These are phyloP conservation scores for Acleris cristana DNA, from an alignment of 2,888 invertebrate species.

Conservation along the genomic window DNA sequence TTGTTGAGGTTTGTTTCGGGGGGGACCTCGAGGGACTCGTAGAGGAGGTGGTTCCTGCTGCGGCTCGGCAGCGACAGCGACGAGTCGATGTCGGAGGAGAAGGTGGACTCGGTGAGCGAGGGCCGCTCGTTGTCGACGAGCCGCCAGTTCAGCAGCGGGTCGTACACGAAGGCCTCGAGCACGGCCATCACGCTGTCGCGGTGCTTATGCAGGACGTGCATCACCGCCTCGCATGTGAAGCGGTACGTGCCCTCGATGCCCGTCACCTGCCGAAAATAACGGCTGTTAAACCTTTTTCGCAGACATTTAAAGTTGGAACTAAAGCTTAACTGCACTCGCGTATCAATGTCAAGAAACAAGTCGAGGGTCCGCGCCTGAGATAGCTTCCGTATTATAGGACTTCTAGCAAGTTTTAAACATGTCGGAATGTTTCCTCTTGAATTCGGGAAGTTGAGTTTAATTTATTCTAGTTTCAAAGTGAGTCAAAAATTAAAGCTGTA, in stretches of 20 bases:
- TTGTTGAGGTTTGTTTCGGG: conserved; percentile 94
- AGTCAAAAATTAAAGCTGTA: too few species aligned
- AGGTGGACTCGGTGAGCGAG: conserved; percentile 70
- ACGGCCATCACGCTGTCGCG: conserved; percentile 99
- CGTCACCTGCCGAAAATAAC: conserved; percentile 85
- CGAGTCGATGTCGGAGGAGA: conserved; percentile 72
- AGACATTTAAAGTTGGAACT: too few species aligned
- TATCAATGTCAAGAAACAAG: too few species aligned
- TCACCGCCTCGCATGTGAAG: conserved; percentile 97
- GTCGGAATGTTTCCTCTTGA: too few species aligned
- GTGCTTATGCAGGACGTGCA: conserved; percentile 95
- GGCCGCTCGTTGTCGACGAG: conserved; percentile 80
- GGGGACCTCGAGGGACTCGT: conserved; percentile 75
- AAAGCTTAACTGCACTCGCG: too few species aligned
- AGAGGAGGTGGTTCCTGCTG: conserved; percentile 67
- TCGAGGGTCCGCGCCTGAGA: too few species aligned
- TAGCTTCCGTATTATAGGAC: too few species aligned
- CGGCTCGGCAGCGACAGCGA: conserved; percentile 71
- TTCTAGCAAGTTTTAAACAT: too few species aligned
- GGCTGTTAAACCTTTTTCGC: too few species aligned
- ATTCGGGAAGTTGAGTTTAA: too few species aligned
- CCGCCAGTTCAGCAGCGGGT: conserved; percentile 98
- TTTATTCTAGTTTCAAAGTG: too few species aligned
- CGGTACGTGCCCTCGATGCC: conserved; percentile 99
- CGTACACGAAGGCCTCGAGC: conserved; percentile 98